Conservation (phyloP, 2,797 vertebrate species). For the Urophycis tenuis region DNA sequence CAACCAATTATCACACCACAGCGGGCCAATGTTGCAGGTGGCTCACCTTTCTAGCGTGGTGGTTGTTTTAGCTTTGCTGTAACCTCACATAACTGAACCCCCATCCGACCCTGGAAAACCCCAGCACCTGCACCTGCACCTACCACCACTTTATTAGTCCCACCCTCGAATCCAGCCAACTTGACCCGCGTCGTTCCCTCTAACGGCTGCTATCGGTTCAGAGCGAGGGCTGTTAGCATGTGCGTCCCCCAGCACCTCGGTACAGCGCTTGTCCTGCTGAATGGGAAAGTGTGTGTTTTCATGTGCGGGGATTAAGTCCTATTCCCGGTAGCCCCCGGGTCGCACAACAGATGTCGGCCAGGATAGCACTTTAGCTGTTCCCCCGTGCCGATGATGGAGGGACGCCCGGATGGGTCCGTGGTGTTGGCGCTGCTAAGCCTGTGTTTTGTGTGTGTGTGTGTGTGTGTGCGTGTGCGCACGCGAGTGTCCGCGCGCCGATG, state of each 20-base stretch:
- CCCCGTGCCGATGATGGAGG: constrained; percentile 66
- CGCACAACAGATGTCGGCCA: constrained; percentile 68
- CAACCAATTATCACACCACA: neutral
- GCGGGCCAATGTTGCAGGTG: neutral
- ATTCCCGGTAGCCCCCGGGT: constrained; percentile 65
- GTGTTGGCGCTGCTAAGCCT: constrained; percentile 56
- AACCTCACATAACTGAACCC: neutral
- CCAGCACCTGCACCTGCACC: constrained; percentile 29
- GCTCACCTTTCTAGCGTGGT: neutral
- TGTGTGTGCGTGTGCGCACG: constrained; percentile 10
- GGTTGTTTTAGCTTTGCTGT: neutral
- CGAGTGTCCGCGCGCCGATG: constrained; percentile 6
- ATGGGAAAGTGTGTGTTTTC: constrained; percentile 58
- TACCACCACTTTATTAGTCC: constrained; percentile 65
- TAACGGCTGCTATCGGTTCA: constrained; percentile 55
- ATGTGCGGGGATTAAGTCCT: constrained; percentile 69
- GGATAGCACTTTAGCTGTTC: constrained; percentile 62
- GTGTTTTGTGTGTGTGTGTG: constrained; percentile 42
- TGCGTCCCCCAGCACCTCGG: constrained; percentile 57
- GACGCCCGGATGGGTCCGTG: constrained; percentile 53
- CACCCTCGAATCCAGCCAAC: constrained; percentile 70
- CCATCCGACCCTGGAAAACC: constrained; percentile 18
- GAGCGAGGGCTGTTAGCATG: constrained; percentile 51
- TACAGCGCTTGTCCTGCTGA: constrained; percentile 60
- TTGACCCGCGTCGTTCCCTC: constrained; percentile 59